phyloP scores from a whole-genome alignment of 2,113 vertebrate species.

The Cisticola juncidis region DNA sequence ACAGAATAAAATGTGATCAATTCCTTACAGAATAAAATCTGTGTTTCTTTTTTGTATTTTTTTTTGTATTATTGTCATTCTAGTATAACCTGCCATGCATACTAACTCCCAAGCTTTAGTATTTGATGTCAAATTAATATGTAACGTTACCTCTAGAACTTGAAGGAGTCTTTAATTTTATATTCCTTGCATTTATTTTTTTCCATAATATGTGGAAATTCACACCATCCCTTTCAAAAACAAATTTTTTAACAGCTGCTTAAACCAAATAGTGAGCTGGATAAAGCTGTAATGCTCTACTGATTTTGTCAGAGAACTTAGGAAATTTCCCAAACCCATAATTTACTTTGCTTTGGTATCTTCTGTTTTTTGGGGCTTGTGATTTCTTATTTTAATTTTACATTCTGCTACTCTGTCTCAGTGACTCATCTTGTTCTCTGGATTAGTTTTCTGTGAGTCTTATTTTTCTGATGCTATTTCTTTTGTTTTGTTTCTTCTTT shows the following conservation, averaged over 20 bases:
- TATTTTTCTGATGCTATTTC: neutral
- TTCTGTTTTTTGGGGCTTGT: neutral
- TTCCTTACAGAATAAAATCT: neutral
- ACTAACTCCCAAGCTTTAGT: neutral
- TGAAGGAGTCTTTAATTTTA: neutral
- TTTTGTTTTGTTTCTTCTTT: neutral
- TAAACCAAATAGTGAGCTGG: neutral
- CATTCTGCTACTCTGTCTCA: neutral
- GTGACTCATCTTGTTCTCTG: neutral
- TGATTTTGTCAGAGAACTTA: neutral
- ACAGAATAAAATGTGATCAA: neutral
- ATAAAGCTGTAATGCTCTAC: neutral
- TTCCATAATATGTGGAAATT: neutral
- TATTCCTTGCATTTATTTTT: neutral
- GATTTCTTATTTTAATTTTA: slow-evolving; percentile 1
- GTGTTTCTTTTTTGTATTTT: neutral
- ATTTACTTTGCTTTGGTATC: neutral
- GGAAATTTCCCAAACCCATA: neutral
- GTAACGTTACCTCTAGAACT: neutral
- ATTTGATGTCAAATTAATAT: neutral
- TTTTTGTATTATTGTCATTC: neutral
- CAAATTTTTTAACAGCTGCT: neutral
- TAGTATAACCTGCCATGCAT: neutral
- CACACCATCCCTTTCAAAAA: neutral
- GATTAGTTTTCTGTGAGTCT: neutral